These are phyloP conservation scores for Philopotamus ludificatus DNA, from an alignment of 1,140 invertebrate genomes.

Conservation along the genomic window DNA sequence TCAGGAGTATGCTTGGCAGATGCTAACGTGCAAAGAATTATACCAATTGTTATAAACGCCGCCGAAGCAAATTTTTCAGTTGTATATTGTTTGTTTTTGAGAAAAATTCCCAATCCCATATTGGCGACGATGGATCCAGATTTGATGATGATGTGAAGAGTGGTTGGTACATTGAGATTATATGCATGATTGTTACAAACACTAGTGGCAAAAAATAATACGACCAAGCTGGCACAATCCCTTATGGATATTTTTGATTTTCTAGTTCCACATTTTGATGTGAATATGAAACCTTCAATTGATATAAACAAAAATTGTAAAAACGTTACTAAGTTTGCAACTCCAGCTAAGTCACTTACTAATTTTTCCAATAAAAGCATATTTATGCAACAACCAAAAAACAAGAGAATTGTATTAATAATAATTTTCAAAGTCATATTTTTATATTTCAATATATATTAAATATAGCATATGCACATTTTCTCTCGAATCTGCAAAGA, in stretches of 20 bases:
- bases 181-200: slow-evolving; percentile 39
- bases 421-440: slow-evolving; percentile 15
- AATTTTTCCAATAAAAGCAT: slow-evolving; percentile 37
- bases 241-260: slow-evolving; percentile 30
- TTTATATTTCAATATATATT: neutral
- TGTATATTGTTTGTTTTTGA: slow-evolving; percentile 22
- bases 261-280: slow-evolving; percentile 30
- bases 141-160: slow-evolving; percentile 40
- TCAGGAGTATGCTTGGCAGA: slow-evolving; percentile 28
- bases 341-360: slow-evolving; percentile 23
- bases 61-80: slow-evolving; percentile 30
- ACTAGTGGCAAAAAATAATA: slow-evolving; percentile 32
- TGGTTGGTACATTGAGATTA: slow-evolving; percentile 36
- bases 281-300: slow-evolving; percentile 35
- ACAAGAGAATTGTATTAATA: slow-evolving; percentile 17
- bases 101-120: slow-evolving; percentile 30
- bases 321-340: slow-evolving; percentile 37
- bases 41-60: slow-evolving; percentile 30
- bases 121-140: slow-evolving; percentile 37
- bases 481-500: neutral
- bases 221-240: slow-evolving; percentile 29
- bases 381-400: slow-evolving; percentile 35
- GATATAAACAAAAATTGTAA: slow-evolving; percentile 37
- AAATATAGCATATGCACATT: too few relatives aligned
- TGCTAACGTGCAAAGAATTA: slow-evolving; percentile 29